Evolutionary conservation across 1,140 invertebrate species (phyloP).

Genomic region (Neodiprion lecontei): DNA sequence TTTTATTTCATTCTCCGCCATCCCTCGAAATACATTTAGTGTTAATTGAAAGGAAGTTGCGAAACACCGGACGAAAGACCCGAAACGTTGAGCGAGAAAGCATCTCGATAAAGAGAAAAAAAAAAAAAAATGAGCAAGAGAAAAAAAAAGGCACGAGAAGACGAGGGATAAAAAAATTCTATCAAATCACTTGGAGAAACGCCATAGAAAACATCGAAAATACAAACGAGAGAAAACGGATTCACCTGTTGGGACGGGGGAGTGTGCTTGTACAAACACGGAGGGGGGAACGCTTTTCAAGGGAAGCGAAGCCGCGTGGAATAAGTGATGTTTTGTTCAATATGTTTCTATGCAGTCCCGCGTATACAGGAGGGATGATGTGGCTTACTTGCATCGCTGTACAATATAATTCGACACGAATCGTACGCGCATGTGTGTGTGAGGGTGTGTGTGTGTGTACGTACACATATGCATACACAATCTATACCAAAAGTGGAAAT

Average conservation of each 20-base stretch:
- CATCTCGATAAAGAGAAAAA: neutral
- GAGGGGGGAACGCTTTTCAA: constrained; percentile 3
- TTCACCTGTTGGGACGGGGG: constrained; percentile 11
- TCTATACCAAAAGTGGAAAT: neutral
- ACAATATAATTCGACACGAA: neutral
- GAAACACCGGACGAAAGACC: neutral
- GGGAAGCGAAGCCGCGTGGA: constrained; percentile 37
- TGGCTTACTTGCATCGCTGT: neutral
- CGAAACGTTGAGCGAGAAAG: neutral
- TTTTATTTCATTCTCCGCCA: neutral
- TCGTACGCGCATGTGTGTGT: neutral
- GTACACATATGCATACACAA: neutral
- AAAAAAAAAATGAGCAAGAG: too few species aligned
- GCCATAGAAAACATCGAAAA: neutral
- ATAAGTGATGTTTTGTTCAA: constrained; percentile 27
- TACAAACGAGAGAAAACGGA: constrained; percentile 8
- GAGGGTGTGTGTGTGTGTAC: too few species aligned
- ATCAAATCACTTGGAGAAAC: constrained; percentile 8
- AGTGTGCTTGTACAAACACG: constrained; percentile 10
- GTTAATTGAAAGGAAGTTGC: neutral
- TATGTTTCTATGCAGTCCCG: neutral
- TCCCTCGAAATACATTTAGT: neutral
- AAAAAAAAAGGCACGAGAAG: too few species aligned
- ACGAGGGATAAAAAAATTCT: neutral
- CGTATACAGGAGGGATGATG: neutral